phyloP scores from a whole-genome alignment of 2,113 vertebrate genomes.

The Nyctibius bracteatus region DNA sequence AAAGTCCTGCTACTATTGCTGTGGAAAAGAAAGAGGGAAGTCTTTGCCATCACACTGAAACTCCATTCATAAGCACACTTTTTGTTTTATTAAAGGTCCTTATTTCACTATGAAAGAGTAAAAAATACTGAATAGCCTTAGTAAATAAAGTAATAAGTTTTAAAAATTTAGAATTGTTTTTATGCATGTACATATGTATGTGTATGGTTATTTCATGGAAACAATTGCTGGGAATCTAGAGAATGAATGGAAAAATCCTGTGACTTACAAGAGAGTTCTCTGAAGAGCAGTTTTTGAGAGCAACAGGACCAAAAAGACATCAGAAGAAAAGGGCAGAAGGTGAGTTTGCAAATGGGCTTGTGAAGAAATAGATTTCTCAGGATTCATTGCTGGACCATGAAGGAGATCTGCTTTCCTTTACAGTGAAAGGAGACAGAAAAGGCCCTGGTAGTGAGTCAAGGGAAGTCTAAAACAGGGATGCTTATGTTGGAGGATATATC shows the following conservation, averaged over 20 bases:
- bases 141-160: background rate
- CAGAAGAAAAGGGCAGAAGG: background rate
- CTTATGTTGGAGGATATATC: background rate
- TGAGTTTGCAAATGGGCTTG: background rate
- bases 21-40: background rate
- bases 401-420: background rate
- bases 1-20: slow-evolving; percentile 2
- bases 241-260: background rate
- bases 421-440: background rate
- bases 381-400: background rate
- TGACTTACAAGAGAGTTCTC: background rate
- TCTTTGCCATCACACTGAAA: background rate
- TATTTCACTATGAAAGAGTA: background rate
- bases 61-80: background rate
- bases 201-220: background rate
- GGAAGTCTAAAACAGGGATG: background rate
- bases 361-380: background rate
- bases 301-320: background rate
- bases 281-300: background rate
- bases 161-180: background rate
- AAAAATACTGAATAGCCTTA: background rate
- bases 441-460: background rate
- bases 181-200: background rate
- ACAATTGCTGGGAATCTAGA: background rate
- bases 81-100: background rate